phyloP scores from a whole-genome alignment of 2,888 invertebrate genomes.

The Morpho deidamia region DNA sequence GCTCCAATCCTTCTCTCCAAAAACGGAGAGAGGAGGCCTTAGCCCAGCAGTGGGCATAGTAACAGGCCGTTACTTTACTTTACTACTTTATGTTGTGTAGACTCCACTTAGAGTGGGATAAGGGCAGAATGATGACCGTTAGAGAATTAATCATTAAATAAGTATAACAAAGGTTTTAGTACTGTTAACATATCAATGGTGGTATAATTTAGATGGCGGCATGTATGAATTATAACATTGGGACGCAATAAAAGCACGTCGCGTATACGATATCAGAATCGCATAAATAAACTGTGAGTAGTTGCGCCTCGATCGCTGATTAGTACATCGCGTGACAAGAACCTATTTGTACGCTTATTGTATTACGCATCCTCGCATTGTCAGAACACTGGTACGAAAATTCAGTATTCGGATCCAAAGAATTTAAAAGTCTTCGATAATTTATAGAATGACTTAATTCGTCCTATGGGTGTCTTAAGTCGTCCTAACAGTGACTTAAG shows the following conservation, averaged over 20 bases:
- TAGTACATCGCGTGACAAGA: slow-evolving; percentile 70
- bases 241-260: slow-evolving; percentile 53
- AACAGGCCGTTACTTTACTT: too few species aligned
- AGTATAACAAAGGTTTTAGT: slow-evolving; percentile 30
- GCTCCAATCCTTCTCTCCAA: too few species aligned
- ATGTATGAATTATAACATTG: slow-evolving; percentile 51
- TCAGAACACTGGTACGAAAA: slow-evolving; percentile 35
- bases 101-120: too few species aligned
- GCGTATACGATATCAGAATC: slow-evolving; percentile 51
- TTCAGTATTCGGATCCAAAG: neutral
- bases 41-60: too few species aligned
- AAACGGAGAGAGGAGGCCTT: too few species aligned
- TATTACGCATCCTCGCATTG: slow-evolving; percentile 62
- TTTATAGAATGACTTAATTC: too few species aligned
- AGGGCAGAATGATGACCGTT: too few species aligned
- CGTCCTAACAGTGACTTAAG: too few species aligned
- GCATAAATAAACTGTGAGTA: slow-evolving; percentile 68
- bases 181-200: slow-evolving; percentile 31
- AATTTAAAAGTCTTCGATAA: slow-evolving; percentile 25
- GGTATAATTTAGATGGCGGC: slow-evolving; percentile 15
- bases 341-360: slow-evolving; percentile 75
- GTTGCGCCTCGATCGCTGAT: slow-evolving; percentile 61
- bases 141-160: neutral
- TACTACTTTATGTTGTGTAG: too few species aligned
- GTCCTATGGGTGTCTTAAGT: neutral